Percentiles rank a stretch among this genome's conserved stretches.
phyloP scores from a whole-genome alignment of 2,113 vertebrate genomes.

The Podocnemis expansa region DNA sequence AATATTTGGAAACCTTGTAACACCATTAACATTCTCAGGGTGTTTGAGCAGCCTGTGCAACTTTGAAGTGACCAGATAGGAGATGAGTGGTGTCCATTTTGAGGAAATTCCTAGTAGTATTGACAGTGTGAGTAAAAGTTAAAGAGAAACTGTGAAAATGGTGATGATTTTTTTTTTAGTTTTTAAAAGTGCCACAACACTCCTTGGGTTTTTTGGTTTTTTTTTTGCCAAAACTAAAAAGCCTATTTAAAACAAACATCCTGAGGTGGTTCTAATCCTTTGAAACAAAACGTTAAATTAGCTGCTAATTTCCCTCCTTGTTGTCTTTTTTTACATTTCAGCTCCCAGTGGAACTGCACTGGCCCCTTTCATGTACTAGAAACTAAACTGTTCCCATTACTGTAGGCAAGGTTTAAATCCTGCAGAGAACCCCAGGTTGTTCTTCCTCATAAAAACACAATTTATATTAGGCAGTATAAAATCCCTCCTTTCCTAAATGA shows the following conservation, averaged over 20 bases:
- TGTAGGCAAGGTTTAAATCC: rapidly evolving
- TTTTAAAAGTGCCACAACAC: no score
- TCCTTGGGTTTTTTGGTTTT: no score
- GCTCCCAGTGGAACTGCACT: neutral
- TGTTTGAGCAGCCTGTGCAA: neutral
- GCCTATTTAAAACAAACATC: neutral
- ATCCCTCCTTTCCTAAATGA: rapidly evolving
- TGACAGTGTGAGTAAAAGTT: neutral
- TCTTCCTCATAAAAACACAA: neutral
- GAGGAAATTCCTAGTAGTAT: neutral
- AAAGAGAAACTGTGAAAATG: neutral
- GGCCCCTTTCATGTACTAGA: rapidly evolving
- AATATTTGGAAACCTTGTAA: neutral
- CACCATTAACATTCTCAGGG: neutral
- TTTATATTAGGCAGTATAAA: neutral
- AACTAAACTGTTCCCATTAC: rapidly evolving
- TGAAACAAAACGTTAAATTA: neutral
- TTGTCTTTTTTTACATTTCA: neutral
- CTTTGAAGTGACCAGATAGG: neutral
- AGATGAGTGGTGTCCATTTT: neutral
- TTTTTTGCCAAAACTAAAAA: neutral
- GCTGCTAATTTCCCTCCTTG: neutral
- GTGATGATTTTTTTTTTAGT: no score
- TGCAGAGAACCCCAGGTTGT: neutral
- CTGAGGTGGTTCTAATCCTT: neutral